Conservation (phyloP, 2,113 vertebrate genomes). For the Lota lota region DNA sequence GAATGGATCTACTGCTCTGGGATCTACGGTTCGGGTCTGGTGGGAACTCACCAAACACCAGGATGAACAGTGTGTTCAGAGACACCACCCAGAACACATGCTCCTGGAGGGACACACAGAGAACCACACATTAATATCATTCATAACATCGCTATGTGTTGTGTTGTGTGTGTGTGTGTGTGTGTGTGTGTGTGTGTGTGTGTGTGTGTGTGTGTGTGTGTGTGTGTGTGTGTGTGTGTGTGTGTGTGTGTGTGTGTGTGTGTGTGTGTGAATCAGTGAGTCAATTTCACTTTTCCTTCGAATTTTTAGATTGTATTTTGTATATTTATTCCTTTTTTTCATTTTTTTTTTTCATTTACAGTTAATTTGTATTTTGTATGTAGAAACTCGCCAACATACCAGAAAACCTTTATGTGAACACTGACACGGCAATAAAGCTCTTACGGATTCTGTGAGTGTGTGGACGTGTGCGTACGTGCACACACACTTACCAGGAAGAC, state of each 20-base stretch:
- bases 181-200: background rate
- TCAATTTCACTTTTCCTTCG: too few relatives aligned
- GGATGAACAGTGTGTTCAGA: constrained; percentile 94
- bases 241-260: background rate
- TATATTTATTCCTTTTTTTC: too few relatives aligned
- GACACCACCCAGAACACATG: constrained; percentile 99
- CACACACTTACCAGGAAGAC: constrained; percentile 86
- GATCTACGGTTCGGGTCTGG: too few relatives aligned
- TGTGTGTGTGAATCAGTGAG: background rate
- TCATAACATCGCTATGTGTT: background rate
- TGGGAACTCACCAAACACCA: constrained; percentile 88
- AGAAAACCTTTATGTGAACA: too few relatives aligned
- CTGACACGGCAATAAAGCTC: too few relatives aligned
- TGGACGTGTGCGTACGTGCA: background rate
- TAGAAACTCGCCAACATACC: too few relatives aligned
- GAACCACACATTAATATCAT: background rate
- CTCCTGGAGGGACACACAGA: constrained; percentile 72
- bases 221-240: background rate
- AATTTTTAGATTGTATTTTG: too few relatives aligned
- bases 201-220: background rate
- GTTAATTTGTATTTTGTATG: too few relatives aligned
- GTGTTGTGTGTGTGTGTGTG: background rate
- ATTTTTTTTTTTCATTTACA: too few relatives aligned
- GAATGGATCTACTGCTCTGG: too few relatives aligned
- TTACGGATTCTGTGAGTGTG: too few relatives aligned